These are phyloP conservation scores for Eupithecia abbreviata DNA, from an alignment of 2,888 invertebrate species.

Conservation along the genomic window DNA sequence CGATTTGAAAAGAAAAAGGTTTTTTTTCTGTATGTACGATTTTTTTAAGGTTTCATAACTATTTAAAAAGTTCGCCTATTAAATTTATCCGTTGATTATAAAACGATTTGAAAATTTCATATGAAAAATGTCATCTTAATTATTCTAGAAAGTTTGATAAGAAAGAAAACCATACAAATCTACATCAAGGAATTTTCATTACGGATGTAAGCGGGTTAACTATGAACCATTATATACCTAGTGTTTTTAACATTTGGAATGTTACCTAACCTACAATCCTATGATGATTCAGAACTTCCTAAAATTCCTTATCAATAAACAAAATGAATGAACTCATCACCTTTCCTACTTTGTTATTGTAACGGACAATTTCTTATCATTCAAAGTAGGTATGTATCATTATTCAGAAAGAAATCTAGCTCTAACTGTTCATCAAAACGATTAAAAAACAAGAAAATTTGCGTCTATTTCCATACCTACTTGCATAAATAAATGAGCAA, in stretches of 20 bases:
- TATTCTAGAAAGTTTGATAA: not conserved
- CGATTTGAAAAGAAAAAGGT: too few relatives aligned
- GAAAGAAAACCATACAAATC: not conserved
- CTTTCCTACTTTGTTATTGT: not conserved
- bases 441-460: constrained; percentile 1
- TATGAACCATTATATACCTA: too few relatives aligned
- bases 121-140: too few relatives aligned
- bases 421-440: not conserved
- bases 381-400: not conserved
- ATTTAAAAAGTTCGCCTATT: too few relatives aligned
- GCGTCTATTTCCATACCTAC: not conserved
- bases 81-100: too few relatives aligned
- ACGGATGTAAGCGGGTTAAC: too few relatives aligned
- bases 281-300: not conserved
- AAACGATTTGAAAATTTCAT: too few relatives aligned
- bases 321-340: not conserved
- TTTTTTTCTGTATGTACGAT: too few relatives aligned
- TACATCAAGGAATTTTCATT: too few relatives aligned
- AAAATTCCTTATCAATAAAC: not conserved
- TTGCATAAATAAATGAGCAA: constrained; percentile 1
- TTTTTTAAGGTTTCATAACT: too few relatives aligned
- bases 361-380: not conserved
- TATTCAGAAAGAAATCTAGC: not conserved
- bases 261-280: not conserved
- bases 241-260: too few relatives aligned